Conservation (phyloP, 2,113 vertebrate genomes). For the Neodontobutis hainanensis region DNA sequence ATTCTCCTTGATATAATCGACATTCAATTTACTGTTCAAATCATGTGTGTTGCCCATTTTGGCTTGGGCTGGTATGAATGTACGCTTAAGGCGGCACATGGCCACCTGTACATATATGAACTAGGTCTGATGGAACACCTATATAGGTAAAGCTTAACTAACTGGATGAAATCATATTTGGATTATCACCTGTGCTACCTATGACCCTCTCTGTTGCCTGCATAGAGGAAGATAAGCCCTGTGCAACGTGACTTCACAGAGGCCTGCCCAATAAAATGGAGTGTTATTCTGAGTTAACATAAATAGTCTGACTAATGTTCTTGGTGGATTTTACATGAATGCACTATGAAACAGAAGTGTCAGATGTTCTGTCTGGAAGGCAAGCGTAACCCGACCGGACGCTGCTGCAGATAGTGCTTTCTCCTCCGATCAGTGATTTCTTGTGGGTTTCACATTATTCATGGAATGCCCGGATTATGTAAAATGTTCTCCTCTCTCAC, state of each 20-base stretch:
- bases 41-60: constrained; percentile 18
- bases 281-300: constrained; percentile 47
- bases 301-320: constrained; percentile 54
- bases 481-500: not conserved
- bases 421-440: not conserved
- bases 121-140: not conserved
- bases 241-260: constrained; percentile 42
- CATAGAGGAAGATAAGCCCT: constrained; percentile 23
- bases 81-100: too few species aligned
- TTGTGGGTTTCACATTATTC: constrained; percentile 5
- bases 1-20: constrained; percentile 25
- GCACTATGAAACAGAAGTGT: constrained; percentile 16
- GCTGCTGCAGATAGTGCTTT: not conserved
- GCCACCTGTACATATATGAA: not conserved
- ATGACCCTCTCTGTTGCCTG: constrained; percentile 24
- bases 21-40: constrained; percentile 14
- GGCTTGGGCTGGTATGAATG: not conserved
- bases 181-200: constrained; percentile 36
- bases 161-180: constrained; percentile 31
- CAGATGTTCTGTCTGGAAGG: constrained; percentile 24
- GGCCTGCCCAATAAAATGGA: constrained; percentile 24
- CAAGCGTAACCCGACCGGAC: not conserved
- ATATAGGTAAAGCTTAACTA: constrained; percentile 5
- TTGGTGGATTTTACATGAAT: constrained; percentile 36
- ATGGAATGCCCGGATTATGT: constrained; percentile 3